Conservation (phyloP, 2,113 vertebrate species). For the Colaptes auratus region DNA sequence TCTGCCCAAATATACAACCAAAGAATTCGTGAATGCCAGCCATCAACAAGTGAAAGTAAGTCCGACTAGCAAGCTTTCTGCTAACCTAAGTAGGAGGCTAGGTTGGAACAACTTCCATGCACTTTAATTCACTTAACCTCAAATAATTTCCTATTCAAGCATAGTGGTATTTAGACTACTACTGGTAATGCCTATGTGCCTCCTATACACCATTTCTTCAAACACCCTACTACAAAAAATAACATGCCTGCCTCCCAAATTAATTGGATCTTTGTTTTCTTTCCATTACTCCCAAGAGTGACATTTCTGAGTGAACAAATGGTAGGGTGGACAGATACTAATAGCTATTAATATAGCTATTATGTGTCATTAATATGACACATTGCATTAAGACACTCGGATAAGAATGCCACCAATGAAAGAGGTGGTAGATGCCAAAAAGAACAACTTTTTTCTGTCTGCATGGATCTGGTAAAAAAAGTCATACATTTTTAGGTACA, state of each 20-base stretch:
- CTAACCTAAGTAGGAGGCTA: background rate
- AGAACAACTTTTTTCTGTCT: background rate
- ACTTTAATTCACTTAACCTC: background rate
- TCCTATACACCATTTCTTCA: background rate
- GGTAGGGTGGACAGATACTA: background rate
- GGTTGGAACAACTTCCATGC: background rate
- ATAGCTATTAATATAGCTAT: background rate
- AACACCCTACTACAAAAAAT: background rate
- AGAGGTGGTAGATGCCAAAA: background rate
- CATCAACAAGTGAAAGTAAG: slow-evolving; percentile 80
- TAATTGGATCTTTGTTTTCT: background rate
- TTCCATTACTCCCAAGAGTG: background rate
- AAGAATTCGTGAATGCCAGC: slow-evolving; percentile 68
- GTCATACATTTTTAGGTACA: background rate
- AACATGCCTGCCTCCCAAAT: background rate
- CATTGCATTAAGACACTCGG: background rate
- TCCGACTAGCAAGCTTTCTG: background rate
- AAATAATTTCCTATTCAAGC: background rate
- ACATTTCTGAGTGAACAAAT: background rate
- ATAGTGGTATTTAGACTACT: background rate
- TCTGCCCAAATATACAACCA: slow-evolving; percentile 88
- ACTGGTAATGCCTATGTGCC: background rate
- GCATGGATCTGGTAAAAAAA: background rate
- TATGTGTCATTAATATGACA: too few species aligned
- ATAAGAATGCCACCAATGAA: background rate